Evolutionary conservation across 1,140 invertebrate genomes (phyloP), one percentile per base, ranked within the genome.

Genomic region (Lordiphosa clarofinis): DNA sequence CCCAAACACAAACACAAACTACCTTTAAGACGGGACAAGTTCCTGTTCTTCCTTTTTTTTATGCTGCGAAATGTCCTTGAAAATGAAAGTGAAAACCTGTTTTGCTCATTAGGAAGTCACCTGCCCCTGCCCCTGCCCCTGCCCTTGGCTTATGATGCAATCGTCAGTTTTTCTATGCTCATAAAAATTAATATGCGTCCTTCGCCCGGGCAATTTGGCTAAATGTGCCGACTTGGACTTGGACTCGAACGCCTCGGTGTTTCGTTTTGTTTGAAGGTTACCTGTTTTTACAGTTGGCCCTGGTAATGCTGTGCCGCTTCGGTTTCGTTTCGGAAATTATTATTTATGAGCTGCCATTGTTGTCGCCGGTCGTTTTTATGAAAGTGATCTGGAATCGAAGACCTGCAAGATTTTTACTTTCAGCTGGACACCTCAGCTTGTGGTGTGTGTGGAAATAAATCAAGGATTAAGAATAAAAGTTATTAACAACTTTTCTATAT

Each of bases 121-220:
- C 78, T 84, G 79, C 69, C 50, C 55, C 33, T 15, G 52, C 12
- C 53, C 52, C 78, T 84, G 79, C 69, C 50, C 60, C 38, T 15
- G 52, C 12, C 53, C 52, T 59, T 13, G 43, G 52, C 65, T 33
- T 24, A 56, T 68, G 87, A 88, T 88, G 86, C 73, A 88, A 88
- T 88, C 44, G 57, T 65, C 65, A 87, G 86, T 46, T 87, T 74
- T 74, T 72, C 59, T 70, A 87, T 55, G 86, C 59, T 43, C 67
- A 87, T 87, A 87, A 87, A 88, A 84, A 88, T 88, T 88, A 88
- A 86, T 88, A 88, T 88, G 63, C 76, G 86, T 73, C 86, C 86
- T 88, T 88, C 75, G 76, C 64, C 53, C 50, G 56, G 68, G 60
- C 72, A 73, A 82, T 82, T 82, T 76, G 59, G 66, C 13, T 13